A percentile compares a stretch with the other conserved stretches of the same genome.
Conservation (phyloP, 2,888 invertebrate genomes). For the Piscicola geometra region DNA sequence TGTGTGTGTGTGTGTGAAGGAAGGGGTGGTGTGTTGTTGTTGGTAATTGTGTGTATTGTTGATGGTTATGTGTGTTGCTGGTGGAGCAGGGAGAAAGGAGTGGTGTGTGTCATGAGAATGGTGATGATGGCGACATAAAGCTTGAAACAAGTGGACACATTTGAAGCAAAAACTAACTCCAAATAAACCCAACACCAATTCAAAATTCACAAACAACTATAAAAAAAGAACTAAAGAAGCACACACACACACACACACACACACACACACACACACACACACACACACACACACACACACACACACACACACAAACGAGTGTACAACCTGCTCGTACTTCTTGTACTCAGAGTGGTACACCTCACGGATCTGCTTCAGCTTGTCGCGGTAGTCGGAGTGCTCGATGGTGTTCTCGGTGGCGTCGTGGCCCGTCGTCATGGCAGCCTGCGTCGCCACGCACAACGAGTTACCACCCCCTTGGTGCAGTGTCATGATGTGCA, state of each 20-base stretch:
- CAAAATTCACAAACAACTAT: constrained; percentile 33
- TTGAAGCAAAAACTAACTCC: too few species aligned
- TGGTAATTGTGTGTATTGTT: too few species aligned
- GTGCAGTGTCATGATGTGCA: too few species aligned
- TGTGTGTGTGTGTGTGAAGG: background rate
- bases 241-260: constrained; percentile 34
- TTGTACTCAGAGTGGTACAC: constrained; percentile 98
- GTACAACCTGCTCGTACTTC: constrained; percentile 62
- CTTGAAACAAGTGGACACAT: too few species aligned
- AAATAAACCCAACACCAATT: too few species aligned
- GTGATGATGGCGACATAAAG: too few species aligned
- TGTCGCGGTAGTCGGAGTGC: constrained; percentile 97
- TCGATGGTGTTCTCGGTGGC: constrained; percentile 67
- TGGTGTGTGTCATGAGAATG: too few species aligned
- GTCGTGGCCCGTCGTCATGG: constrained; percentile 62
- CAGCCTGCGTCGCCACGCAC: constrained; percentile 51
- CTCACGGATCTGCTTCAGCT: constrained; percentile 93
- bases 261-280: constrained; percentile 31
- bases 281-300: constrained; percentile 34
- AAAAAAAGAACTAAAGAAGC: too few species aligned
- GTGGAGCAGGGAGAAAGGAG: too few species aligned
- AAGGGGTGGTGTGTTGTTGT: too few species aligned
- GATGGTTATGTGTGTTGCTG: too few species aligned
- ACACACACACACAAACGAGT: too few species aligned
- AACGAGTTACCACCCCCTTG: constrained; percentile 54